Conservation (phyloP, 1,140 invertebrate genomes). For the Eciton burchellii region DNA sequence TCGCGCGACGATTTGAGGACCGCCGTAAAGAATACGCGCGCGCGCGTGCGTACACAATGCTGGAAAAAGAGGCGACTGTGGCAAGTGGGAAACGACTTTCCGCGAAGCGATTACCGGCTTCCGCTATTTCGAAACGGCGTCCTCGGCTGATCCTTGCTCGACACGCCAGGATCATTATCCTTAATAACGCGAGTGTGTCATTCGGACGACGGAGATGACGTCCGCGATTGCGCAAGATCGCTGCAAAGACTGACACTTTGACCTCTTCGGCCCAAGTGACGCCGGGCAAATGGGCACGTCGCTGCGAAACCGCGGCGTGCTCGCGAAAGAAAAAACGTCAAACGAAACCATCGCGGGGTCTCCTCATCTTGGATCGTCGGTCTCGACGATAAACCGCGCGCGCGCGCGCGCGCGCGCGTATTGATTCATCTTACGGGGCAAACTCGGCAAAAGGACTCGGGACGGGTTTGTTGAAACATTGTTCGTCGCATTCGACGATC, state of each 20-base stretch:
- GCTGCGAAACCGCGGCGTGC: slow-evolving; percentile 17
- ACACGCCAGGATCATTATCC: slow-evolving; percentile 70
- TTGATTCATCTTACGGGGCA: neutral
- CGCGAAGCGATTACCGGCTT: slow-evolving; percentile 77
- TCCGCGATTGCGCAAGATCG: slow-evolving; percentile 43
- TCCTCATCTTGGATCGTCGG: too few species aligned
- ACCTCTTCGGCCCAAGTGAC: slow-evolving; percentile 47
- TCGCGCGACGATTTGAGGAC: slow-evolving; percentile 38
- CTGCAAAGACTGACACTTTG: slow-evolving; percentile 32
- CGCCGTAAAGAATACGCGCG: slow-evolving; percentile 19
- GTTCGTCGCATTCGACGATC: neutral
- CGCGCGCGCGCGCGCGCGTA: too few species aligned
- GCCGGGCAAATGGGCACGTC: slow-evolving; percentile 22
- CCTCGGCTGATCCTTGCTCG: slow-evolving; percentile 54
- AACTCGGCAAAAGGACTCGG: too few species aligned
- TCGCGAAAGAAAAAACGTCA: too few species aligned
- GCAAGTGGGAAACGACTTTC: slow-evolving; percentile 75
- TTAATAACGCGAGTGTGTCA: slow-evolving; percentile 53
- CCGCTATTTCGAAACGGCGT: slow-evolving; percentile 70
- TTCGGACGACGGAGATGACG: slow-evolving; percentile 30
- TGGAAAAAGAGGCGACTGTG: slow-evolving; percentile 50
- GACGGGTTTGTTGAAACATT: neutral
- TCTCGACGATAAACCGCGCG: neutral
- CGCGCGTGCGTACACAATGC: neutral
- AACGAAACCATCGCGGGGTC: too few species aligned